Conservation (phyloP, 1,140 invertebrate species). For the Pogonus chalceus region DNA sequence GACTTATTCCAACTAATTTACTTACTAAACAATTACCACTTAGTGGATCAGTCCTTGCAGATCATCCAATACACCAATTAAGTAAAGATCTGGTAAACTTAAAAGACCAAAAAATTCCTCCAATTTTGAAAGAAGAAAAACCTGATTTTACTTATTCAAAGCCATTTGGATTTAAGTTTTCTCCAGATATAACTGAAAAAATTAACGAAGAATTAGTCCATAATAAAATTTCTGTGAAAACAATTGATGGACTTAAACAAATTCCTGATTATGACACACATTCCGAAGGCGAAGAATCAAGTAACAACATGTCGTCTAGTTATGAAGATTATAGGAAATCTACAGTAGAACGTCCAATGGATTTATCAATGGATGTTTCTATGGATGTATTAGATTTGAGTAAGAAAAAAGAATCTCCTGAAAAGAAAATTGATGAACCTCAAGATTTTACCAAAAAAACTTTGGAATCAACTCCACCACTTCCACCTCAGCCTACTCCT, state of each 20-base stretch:
- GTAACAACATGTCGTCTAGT: conserved; percentile 23
- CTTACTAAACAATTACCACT: not conserved
- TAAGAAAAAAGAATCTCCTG: conserved; percentile 49
- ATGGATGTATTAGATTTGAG: conserved; percentile 82
- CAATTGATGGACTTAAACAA: conserved; percentile 43
- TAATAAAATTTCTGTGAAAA: conserved; percentile 52
- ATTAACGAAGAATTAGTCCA: not conserved
- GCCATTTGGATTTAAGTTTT: not conserved
- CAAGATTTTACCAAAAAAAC: conserved; percentile 36
- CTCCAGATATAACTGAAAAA: not conserved
- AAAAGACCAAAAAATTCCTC: not conserved
- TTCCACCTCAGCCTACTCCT: conserved; percentile 34
- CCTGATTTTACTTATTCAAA: not conserved
- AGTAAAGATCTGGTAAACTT: not conserved
- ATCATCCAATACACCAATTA: not conserved
- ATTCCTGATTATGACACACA: conserved; percentile 30
- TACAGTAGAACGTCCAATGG: conserved; percentile 60
- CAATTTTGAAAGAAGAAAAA: not conserved
- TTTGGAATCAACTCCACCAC: conserved; percentile 30
- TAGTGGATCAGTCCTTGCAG: not conserved
- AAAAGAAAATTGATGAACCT: conserved; percentile 29
- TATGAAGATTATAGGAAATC: conserved; percentile 32
- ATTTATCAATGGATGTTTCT: conserved; percentile 66
- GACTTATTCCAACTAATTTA: not conserved
- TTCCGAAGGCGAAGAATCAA: conserved; percentile 3